Percentiles rank a stretch among this genome's conserved stretches.
These are phyloP conservation scores for Scylla paramamosain DNA, from an alignment of 1,140 invertebrate species.

Conservation along the genomic window DNA sequence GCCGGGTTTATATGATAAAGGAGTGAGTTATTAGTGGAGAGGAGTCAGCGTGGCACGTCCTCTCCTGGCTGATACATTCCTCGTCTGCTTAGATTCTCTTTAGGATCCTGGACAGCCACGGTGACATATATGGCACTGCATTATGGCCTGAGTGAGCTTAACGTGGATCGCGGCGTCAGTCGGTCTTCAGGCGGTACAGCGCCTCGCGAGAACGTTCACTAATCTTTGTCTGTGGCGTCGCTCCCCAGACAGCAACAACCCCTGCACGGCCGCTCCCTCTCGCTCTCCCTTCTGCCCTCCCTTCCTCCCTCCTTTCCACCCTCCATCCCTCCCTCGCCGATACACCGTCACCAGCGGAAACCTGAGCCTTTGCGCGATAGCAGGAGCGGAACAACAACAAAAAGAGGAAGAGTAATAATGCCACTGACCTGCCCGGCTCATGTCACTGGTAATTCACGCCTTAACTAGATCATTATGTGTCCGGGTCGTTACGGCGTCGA, in stretches of 20 bases:
- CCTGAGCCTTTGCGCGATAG: not conserved
- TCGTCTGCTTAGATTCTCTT: not conserved
- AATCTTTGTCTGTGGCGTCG: not conserved
- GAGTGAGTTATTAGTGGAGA: not conserved
- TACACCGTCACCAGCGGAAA: constrained; percentile 3
- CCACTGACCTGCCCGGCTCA: not conserved
- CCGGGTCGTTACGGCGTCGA: too few species aligned
- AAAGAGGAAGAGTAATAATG: not conserved
- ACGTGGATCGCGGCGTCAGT: not conserved
- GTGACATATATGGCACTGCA: not conserved
- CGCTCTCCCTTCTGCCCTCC: constrained; percentile 48
- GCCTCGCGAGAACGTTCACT: not conserved
- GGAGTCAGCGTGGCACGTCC: too few species aligned
- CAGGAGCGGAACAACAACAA: not conserved
- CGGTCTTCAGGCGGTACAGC: not conserved
- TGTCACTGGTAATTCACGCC: not conserved
- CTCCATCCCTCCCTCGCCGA: constrained; percentile 38
- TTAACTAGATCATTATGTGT: not conserved
- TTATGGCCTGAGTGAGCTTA: not conserved
- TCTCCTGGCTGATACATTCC: too few species aligned
- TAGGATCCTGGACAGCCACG: not conserved
- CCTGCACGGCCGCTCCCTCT: not conserved
- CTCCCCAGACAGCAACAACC: not conserved
- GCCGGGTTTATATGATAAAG: not conserved
- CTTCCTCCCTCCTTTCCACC: not conserved